Evolutionary conservation across 2,113 vertebrate genomes (phyloP), one percentile per base, ranked within the genome.

Genomic region (Psephotus haematonotus): DNA sequence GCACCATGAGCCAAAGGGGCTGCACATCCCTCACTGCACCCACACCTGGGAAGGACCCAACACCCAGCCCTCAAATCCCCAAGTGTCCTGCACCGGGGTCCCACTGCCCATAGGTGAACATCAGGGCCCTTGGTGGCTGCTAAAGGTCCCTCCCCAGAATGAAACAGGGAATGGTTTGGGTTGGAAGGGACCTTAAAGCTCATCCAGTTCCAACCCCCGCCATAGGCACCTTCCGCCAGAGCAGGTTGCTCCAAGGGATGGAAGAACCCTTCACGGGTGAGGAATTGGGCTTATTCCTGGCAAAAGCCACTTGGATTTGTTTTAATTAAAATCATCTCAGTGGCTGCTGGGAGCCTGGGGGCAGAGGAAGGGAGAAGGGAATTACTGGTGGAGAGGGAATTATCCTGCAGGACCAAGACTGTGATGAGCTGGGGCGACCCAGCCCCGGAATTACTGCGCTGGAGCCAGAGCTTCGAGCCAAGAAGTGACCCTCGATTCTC

Each of bases 1-100:
- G 23, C 39, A 23, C 15, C 15, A 6, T 0, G 1, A 59, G 39
- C 23, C 15, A 31, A 25, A 20, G 67, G 53, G 37, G 33, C 27
- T 57, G 28, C 10, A 27, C 2, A 0, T 52, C 25, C 18, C 6
- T 20, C 31, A 22, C 28, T 9, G 46, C 8, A 2, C 53, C 57
- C 52, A 7, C 2, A 9, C 1, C 0, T 0, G 1, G 14, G 35
- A 27, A 60, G 44, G 8, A 86, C 22, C 13, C 25, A 11, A 4
- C 39, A 29, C 50, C 37, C 65, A 47, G 11, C 44, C 44, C 46
- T 11, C 60, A 46, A 13, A 44, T 11, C 52, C 17, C 52, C 18
- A 3, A 1, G 2, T 59, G 52, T 49, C 28, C 39, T 67, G 29
- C 52, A 3, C 44, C 3, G 22, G 44, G 37, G 5, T 50, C 35